phyloP scores from a whole-genome alignment of 1,140 invertebrate species.

The Choristoneura fumiferana region DNA sequence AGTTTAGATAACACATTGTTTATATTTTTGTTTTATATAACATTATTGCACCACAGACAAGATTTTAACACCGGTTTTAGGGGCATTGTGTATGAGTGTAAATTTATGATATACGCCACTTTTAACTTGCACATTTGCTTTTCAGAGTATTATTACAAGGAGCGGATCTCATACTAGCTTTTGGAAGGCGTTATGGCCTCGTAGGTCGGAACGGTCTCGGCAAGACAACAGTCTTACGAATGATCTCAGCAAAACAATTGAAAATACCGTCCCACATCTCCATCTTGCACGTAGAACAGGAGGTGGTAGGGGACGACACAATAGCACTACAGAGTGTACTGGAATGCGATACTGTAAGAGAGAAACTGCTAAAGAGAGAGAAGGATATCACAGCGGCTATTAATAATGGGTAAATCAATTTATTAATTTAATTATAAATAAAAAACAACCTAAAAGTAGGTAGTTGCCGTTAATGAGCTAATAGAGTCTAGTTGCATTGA shows the following conservation, averaged over 20 bases:
- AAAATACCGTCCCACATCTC: slow-evolving; percentile 97
- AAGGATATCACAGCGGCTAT: slow-evolving; percentile 81
- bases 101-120: too few species aligned
- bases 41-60: too few species aligned
- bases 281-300: slow-evolving; percentile 98
- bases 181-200: slow-evolving; percentile 94
- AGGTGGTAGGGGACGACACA: slow-evolving; percentile 97
- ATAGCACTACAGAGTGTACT: slow-evolving; percentile 95
- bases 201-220: slow-evolving; percentile 98
- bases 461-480: too few species aligned
- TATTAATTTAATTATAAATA: too few species aligned
- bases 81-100: too few species aligned
- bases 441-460: too few species aligned
- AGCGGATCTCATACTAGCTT: slow-evolving; percentile 92
- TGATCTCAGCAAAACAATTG: slow-evolving; percentile 94
- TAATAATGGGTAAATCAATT: slow-evolving; percentile 82
- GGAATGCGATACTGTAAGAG: slow-evolving; percentile 93
- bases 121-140: too few species aligned
- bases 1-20: too few species aligned
- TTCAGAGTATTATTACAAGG: slow-evolving; percentile 91
- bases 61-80: too few species aligned
- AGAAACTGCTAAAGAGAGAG: slow-evolving; percentile 89
- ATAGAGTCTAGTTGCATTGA: too few species aligned
- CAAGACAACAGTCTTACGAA: slow-evolving; percentile 96
- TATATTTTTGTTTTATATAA: too few species aligned